Percentiles rank a stretch among this genome's conserved stretches.
These are phyloP conservation scores for Sebastes fasciatus DNA, from an alignment of 2,113 vertebrate species.

Conservation along the genomic window DNA sequence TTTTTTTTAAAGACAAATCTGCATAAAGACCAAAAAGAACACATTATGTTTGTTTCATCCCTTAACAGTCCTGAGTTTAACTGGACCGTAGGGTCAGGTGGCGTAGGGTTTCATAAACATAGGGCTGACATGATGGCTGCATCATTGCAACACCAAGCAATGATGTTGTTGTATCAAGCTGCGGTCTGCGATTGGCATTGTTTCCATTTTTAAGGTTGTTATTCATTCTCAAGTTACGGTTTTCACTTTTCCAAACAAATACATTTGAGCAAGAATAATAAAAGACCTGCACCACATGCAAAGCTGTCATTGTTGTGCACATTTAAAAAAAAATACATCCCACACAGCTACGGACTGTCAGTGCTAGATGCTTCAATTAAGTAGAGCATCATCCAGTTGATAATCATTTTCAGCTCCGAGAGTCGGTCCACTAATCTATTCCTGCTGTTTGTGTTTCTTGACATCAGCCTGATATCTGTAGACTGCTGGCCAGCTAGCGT, in stretches of 20 bases:
- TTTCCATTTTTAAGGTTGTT: neutral
- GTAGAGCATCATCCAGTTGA: neutral
- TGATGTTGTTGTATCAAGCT: neutral
- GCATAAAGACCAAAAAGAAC: neutral
- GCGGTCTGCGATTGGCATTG: neutral
- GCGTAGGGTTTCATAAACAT: neutral
- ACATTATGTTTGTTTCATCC: neutral
- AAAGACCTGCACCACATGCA: neutral
- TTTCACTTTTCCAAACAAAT: neutral
- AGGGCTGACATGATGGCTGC: neutral
- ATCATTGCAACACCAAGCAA: slow-evolving; percentile 1
- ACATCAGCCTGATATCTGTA: neutral
- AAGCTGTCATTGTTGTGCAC: neutral
- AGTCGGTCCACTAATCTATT: neutral
- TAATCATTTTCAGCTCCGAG: neutral
- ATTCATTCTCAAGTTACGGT: neutral
- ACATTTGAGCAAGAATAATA: neutral
- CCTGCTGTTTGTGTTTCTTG: neutral
- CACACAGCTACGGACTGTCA: no score
- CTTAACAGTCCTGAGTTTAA: no score
- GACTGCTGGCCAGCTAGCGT: neutral
- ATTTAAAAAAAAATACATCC: neutral
- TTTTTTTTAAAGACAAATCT: neutral
- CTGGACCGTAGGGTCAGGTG: neutral
- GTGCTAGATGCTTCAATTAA: neutral